Evolutionary conservation across 2,797 vertebrate genomes (phyloP).

Genomic region (Hypotaenidia okinawae): DNA sequence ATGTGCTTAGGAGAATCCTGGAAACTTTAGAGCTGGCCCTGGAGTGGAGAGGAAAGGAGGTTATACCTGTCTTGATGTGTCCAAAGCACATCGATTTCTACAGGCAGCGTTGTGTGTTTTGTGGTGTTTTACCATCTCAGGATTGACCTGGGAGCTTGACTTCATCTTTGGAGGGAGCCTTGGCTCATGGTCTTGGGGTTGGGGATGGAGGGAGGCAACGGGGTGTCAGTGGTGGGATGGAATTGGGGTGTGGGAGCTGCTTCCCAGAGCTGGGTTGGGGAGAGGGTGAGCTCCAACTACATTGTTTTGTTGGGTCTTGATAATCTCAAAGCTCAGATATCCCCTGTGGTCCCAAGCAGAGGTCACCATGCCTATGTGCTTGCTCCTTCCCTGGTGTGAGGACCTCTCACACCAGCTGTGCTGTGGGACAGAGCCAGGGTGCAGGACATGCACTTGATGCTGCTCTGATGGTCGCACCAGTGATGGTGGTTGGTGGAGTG

Average conservation of each 20-base stretch:
- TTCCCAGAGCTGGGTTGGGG: background rate
- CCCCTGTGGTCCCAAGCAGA: too few relatives aligned
- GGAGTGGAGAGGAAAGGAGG: background rate
- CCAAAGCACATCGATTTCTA: too few relatives aligned
- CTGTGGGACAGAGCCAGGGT: too few relatives aligned
- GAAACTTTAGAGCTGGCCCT: background rate
- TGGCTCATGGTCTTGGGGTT: background rate
- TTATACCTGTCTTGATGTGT: background rate
- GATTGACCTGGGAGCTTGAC: background rate
- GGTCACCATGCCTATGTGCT: background rate
- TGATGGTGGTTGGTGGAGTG: rapidly evolving
- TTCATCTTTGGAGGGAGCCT: background rate
- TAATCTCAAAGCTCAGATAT: background rate
- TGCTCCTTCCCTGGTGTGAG: background rate
- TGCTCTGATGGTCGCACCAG: background rate
- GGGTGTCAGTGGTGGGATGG: background rate
- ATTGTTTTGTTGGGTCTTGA: background rate
- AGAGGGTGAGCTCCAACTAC: background rate
- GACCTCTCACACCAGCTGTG: background rate
- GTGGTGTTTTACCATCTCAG: background rate
- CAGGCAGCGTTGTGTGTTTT: background rate
- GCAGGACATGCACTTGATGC: background rate
- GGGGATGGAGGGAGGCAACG: background rate
- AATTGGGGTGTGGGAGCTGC: background rate
- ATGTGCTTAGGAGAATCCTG: background rate